phyloP scores from a whole-genome alignment of 2,113 vertebrate genomes.

The Edolisoma coerulescens region DNA sequence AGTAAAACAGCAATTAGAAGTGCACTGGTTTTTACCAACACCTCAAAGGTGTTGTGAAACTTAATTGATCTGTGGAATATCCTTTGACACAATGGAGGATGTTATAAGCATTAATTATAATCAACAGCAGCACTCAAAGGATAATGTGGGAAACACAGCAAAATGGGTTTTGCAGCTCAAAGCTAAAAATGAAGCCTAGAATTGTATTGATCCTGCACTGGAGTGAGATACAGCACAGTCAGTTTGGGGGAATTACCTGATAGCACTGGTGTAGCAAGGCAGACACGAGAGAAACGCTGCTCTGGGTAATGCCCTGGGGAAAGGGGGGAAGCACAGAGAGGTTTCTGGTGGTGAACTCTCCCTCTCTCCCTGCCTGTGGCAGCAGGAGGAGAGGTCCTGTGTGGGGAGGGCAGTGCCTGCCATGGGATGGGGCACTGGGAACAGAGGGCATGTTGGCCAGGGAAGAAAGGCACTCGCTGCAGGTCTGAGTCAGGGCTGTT shows the following conservation, averaged over 20 bases:
- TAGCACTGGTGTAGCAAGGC: background rate
- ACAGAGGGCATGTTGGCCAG: rapidly evolving
- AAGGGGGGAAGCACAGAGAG: background rate
- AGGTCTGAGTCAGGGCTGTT: background rate
- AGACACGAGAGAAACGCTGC: background rate
- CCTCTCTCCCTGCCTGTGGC: background rate
- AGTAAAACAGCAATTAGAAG: background rate
- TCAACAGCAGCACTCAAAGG: background rate
- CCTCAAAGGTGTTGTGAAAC: background rate
- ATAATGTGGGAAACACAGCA: background rate
- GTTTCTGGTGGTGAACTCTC: background rate
- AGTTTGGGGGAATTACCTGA: background rate
- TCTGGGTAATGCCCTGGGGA: background rate
- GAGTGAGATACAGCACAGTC: background rate
- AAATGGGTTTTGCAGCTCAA: background rate
- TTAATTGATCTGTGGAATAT: background rate
- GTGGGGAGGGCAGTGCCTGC: background rate
- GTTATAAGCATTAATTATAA: background rate
- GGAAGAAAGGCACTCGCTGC: background rate
- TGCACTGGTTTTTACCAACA: background rate
- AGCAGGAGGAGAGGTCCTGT: background rate
- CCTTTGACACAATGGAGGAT: background rate
- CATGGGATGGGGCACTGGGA: background rate
- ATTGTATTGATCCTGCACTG: background rate
- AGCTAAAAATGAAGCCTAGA: background rate